Percentiles rank a stretch among this genome's conserved stretches.
Conservation (phyloP, 2,113 vertebrate species). For the Pelmatolapia mariae region DNA sequence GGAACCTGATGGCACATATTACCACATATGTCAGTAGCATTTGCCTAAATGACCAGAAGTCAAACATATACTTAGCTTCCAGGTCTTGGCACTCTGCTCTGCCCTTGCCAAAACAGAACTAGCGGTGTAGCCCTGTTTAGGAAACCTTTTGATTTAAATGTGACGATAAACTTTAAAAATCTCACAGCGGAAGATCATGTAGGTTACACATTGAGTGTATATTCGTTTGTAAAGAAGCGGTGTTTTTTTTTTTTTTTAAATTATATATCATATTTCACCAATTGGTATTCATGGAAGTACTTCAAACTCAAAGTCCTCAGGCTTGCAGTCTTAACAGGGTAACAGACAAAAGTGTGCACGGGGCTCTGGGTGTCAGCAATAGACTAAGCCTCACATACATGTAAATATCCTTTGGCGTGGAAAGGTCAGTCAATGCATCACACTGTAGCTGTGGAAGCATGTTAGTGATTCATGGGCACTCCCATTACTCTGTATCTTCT, state of each 20-base stretch:
- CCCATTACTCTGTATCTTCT: neutral
- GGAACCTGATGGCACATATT: neutral
- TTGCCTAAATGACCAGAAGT: neutral
- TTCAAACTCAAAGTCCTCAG: neutral
- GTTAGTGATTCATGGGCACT: neutral
- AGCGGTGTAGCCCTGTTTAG: neutral
- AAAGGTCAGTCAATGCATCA: neutral
- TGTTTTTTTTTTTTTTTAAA: neutral
- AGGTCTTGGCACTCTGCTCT: neutral
- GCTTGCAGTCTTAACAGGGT: neutral
- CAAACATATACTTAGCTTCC: neutral
- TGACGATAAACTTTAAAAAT: neutral
- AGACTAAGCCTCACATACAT: neutral
- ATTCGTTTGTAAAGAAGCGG: neutral
- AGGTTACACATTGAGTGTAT: neutral
- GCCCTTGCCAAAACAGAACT: neutral
- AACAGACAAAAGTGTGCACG: neutral
- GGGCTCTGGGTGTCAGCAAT: neutral
- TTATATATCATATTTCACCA: neutral
- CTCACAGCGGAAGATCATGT: neutral
- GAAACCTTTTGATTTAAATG: neutral
- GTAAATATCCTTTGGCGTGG: neutral
- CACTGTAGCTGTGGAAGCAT: neutral
- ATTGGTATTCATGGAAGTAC: neutral
- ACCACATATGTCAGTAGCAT: neutral